A percentile compares a stretch with the other conserved stretches of the same genome.
Evolutionary conservation across 2,888 invertebrate genomes (phyloP).

Genomic region (Loripinus fragilis): DNA sequence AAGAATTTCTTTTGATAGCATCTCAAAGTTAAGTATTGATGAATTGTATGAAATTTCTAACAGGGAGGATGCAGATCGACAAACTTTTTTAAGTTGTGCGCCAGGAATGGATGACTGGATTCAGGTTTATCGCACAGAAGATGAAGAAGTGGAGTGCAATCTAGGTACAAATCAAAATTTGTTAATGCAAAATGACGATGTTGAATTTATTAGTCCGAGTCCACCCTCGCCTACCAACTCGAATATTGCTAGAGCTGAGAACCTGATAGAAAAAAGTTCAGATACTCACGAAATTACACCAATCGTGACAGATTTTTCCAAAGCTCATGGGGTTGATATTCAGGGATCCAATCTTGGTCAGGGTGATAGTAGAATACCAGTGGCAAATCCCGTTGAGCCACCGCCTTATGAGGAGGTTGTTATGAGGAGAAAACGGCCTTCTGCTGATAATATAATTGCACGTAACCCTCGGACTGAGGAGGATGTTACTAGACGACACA

Average conservation of each 20-base stretch:
- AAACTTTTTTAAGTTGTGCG: background rate
- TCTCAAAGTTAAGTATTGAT: background rate
- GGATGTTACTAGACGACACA: background rate
- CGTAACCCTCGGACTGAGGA: background rate
- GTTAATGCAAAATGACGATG: background rate
- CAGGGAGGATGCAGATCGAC: background rate
- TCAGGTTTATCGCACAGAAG: background rate
- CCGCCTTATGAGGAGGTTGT: background rate
- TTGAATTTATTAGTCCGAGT: background rate
- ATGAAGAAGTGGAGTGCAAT: background rate
- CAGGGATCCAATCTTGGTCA: too few species aligned
- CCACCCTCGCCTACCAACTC: background rate
- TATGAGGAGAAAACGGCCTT: background rate
- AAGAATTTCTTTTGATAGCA: background rate
- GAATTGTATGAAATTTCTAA: conserved; percentile 9
- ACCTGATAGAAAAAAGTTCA: background rate
- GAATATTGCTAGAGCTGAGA: background rate
- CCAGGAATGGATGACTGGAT: conserved; percentile 9
- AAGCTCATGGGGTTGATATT: too few species aligned
- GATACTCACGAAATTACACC: too few species aligned
- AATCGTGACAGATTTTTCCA: too few species aligned
- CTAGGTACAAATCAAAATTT: background rate
- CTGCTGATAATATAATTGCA: background rate
- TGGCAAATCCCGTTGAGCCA: background rate
- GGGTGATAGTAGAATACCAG: background rate